Evolutionary conservation across 2,113 vertebrate species (phyloP).

Genomic region (Cichladusa arquata): DNA sequence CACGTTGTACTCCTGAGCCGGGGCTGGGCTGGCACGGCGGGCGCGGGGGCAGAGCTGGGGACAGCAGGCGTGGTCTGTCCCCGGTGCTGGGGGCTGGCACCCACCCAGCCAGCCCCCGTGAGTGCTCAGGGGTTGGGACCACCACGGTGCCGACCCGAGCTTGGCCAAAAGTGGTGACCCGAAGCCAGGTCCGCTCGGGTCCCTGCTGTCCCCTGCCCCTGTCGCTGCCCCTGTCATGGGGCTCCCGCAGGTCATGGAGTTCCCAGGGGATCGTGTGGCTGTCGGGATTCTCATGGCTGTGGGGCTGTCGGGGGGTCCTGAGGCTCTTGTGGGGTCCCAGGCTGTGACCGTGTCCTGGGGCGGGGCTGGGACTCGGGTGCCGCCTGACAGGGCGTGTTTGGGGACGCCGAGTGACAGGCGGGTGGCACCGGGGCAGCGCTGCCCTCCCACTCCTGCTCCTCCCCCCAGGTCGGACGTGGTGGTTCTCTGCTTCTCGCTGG

Average conservation of each 20-base stretch:
- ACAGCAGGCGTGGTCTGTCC: background rate
- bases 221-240: background rate
- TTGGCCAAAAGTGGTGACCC: fast-evolving
- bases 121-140: background rate
- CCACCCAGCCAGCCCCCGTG: too few relatives aligned
- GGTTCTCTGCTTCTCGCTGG: slow-evolving; percentile 89
- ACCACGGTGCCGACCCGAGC: background rate
- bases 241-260: background rate
- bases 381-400: fast-evolving
- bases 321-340: too few relatives aligned
- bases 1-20: background rate
- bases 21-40: fast-evolving
- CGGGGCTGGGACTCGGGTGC: background rate
- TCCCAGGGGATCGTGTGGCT: background rate
- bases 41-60: fast-evolving
- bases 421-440: fast-evolving
- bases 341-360: fast-evolving
- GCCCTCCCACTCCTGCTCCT: background rate
- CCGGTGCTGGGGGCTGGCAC: background rate
- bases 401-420: fast-evolving
- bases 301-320: background rate
- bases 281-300: too few relatives aligned
- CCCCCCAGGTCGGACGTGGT: slow-evolving; percentile 84
- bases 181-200: background rate
- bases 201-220: background rate